A percentile compares a stretch with the other conserved stretches of the same genome.
Conservation (phyloP, 2,113 vertebrate genomes). For the Neopipo cinnamomea region DNA sequence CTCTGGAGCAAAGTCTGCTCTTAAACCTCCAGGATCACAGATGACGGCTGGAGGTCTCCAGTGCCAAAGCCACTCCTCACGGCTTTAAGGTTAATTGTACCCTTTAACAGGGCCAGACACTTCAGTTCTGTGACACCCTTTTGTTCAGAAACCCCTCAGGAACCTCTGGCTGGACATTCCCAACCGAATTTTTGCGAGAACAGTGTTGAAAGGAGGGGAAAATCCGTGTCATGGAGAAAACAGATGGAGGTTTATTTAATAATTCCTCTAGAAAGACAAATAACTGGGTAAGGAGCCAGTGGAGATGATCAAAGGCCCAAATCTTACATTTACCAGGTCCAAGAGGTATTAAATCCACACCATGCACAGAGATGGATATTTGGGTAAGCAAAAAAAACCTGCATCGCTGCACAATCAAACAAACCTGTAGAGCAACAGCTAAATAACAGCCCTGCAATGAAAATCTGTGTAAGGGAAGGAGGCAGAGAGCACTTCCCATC, state of each 20-base stretch:
- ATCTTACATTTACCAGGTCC: neutral
- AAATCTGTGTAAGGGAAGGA: neutral
- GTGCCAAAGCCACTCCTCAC: fast-evolving
- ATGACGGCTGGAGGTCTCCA: neutral
- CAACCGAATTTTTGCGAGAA: neutral
- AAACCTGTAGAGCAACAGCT: neutral
- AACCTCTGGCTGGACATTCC: neutral
- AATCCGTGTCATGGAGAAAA: neutral
- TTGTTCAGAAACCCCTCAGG: neutral
- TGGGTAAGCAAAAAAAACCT: neutral
- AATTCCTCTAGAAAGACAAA: neutral
- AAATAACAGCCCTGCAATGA: neutral
- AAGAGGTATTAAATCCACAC: neutral
- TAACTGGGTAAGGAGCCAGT: neutral
- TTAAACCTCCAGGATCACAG: neutral
- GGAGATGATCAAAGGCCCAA: neutral
- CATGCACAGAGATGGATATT: neutral
- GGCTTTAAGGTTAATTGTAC: neutral
- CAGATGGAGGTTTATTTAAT: fast-evolving
- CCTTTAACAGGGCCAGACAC: neutral
- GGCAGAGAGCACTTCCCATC: neutral
- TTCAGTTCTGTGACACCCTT: neutral
- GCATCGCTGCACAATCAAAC: neutral
- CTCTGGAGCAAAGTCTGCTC: neutral
- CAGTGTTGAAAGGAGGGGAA: fast-evolving